Evolutionary conservation across 2,888 invertebrate species (phyloP).

Genomic region (Bruchidius siliquastri): DNA sequence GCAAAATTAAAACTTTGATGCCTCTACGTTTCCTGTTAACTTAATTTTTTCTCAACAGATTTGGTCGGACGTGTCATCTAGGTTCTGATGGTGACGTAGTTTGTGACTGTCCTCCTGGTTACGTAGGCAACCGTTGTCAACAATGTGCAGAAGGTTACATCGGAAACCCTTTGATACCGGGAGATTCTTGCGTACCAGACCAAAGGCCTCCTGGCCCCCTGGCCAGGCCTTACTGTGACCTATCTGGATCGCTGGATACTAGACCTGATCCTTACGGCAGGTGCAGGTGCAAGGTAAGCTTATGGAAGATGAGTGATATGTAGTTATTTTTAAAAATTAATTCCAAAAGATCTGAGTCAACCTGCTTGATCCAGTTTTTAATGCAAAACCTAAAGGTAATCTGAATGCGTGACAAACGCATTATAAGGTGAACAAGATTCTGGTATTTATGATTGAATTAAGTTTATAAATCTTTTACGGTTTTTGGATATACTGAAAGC

Average conservation of each 20-base stretch:
- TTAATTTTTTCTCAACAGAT: conserved; percentile 50
- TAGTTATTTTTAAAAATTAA: too few relatives aligned
- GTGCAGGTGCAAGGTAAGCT: conserved; percentile 66
- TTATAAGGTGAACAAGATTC: too few relatives aligned
- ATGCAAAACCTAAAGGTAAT: too few relatives aligned
- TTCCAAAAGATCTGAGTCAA: too few relatives aligned
- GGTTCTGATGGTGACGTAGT: conserved; percentile 68
- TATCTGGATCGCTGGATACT: conserved; percentile 63
- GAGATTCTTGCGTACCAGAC: conserved; percentile 64
- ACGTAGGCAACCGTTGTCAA: conserved; percentile 71
- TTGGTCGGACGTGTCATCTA: conserved; percentile 73
- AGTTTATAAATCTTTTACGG: too few relatives aligned
- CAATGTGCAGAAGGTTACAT: conserved; percentile 72
- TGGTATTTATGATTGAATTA: too few relatives aligned
- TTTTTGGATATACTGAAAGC: too few relatives aligned
- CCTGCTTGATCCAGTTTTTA: too few relatives aligned
- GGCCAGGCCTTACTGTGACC: conserved; percentile 60
- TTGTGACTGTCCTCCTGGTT: conserved; percentile 80
- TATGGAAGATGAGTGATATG: background rate
- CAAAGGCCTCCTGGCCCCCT: conserved; percentile 20
- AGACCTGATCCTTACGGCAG: conserved; percentile 46
- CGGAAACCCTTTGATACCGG: conserved; percentile 74
- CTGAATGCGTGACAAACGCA: too few relatives aligned
- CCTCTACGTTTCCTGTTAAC: too few relatives aligned
- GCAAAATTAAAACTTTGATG: too few relatives aligned